Percentiles rank a stretch among this genome's conserved stretches.
Evolutionary conservation across 2,888 invertebrate genomes (phyloP).

Genomic region (Drosophila phalerata): DNA sequence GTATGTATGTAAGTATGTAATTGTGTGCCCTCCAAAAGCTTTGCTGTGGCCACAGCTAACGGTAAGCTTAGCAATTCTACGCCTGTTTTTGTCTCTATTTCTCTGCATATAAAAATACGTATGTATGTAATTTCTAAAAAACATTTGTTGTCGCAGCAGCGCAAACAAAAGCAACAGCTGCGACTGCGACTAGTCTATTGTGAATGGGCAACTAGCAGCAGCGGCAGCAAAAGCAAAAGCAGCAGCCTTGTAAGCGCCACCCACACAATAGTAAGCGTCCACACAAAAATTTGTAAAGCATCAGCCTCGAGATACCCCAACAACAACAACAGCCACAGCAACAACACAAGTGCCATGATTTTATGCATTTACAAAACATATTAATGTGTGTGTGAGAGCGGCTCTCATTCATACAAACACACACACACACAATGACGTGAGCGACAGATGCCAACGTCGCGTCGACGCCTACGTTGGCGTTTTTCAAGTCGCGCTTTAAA

Average conservation of each 20-base stretch:
- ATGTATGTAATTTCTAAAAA: constrained; percentile 18
- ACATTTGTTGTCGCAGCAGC: constrained; percentile 34
- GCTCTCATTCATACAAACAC: constrained; percentile 30
- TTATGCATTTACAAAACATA: constrained; percentile 39
- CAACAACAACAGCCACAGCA: constrained; percentile 52
- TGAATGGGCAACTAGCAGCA: constrained; percentile 51
- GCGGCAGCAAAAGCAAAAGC: constrained; percentile 15
- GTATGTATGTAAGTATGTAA: constrained; percentile 13
- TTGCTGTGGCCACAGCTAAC: constrained; percentile 41
- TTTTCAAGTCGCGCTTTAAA: constrained; percentile 63
- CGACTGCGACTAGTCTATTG: constrained; percentile 48
- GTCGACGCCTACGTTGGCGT: constrained; percentile 45
- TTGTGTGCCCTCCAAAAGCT: constrained; percentile 47
- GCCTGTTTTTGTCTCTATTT: background rate
- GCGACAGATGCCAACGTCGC: constrained; percentile 37
- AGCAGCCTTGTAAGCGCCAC: constrained; percentile 74
- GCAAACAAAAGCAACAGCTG: constrained; percentile 69
- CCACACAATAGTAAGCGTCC: constrained; percentile 67
- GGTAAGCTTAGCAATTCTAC: constrained; percentile 38
- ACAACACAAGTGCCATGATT: constrained; percentile 43
- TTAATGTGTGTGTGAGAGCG: constrained; percentile 4
- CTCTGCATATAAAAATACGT: background rate
- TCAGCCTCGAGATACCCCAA: constrained; percentile 34
- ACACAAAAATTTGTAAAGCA: constrained; percentile 70
- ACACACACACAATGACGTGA: constrained; percentile 63